These are phyloP conservation scores for Berghia stephanieae DNA, from an alignment of 1,140 invertebrate species.

Conservation along the genomic window DNA sequence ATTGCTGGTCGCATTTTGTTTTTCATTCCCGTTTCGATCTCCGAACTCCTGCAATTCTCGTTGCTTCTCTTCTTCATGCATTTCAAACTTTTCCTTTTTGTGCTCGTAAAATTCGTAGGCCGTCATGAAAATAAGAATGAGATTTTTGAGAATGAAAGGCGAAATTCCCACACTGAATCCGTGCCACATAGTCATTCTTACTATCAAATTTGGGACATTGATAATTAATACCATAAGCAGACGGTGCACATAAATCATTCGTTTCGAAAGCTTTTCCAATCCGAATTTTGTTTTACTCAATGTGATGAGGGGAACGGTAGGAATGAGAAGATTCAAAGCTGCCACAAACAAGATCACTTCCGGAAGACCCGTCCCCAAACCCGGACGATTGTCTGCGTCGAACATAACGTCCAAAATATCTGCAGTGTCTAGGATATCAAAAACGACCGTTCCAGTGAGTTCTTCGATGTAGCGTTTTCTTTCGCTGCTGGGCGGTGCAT, in stretches of 20 bases:
- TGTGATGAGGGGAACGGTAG: conserved; percentile 70
- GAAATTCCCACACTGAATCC: conserved; percentile 66
- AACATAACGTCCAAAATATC: conserved; percentile 66
- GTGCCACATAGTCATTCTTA: conserved; percentile 71
- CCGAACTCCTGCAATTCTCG: too few species aligned
- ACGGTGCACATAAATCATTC: conserved; percentile 63
- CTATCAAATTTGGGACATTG: conserved; percentile 71
- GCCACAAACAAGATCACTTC: conserved; percentile 68
- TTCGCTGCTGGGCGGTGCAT: conserved; percentile 65
- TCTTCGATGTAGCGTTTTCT: conserved; percentile 66
- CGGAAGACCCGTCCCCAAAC: conserved; percentile 63
- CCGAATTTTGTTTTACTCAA: conserved; percentile 67
- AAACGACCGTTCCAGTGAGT: conserved; percentile 52
- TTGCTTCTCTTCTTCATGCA: not conserved
- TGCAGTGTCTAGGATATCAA: conserved; percentile 72
- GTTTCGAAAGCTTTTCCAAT: conserved; percentile 35
- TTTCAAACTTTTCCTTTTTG: not conserved
- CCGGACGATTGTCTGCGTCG: conserved; percentile 48
- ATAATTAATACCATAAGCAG: conserved; percentile 67
- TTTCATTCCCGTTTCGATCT: too few species aligned
- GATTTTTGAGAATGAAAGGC: conserved; percentile 73
- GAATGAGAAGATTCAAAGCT: conserved; percentile 71
- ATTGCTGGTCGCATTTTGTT: too few species aligned
- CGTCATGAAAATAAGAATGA: conserved; percentile 65
- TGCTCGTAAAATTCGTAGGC: conserved; percentile 43